Evolutionary conservation across 2,888 invertebrate genomes (phyloP).

Genomic region (Pachymerium ferrugineum): DNA sequence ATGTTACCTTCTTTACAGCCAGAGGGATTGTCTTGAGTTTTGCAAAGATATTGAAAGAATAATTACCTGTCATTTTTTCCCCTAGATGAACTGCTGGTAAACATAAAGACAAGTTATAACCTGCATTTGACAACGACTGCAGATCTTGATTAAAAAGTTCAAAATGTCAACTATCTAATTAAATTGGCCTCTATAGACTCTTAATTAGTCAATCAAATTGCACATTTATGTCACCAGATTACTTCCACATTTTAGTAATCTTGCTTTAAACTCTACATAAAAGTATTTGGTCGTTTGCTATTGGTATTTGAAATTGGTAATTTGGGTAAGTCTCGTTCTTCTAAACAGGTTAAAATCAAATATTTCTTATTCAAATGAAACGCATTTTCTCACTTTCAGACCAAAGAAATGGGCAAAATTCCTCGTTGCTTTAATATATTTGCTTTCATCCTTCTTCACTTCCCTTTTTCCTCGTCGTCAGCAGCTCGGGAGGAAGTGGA

Average conservation of each 20-base stretch:
- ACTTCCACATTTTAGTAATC: no score
- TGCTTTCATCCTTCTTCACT: conserved; percentile 23
- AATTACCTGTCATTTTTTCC: not conserved
- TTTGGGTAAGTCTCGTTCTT: no score
- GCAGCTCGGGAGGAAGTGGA: conserved; percentile 22
- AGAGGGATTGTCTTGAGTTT: no score
- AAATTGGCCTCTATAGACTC: conserved; percentile 1
- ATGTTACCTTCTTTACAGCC: no score
- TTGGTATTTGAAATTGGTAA: no score
- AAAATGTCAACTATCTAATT: conserved; percentile 23
- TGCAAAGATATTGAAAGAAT: no score
- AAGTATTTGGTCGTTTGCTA: no score
- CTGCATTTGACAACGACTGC: not conserved
- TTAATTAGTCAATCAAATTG: conserved; percentile 10
- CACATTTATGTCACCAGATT: not conserved
- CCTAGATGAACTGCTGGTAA: no score
- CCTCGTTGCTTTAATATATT: conserved; percentile 21
- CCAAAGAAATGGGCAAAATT: conserved; percentile 6
- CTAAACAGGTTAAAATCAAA: not conserved
- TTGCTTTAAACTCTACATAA: no score
- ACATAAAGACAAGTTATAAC: not conserved
- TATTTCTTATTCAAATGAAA: conserved; percentile 9
- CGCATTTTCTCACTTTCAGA: conserved; percentile 6
- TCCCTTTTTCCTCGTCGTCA: conserved; percentile 25
- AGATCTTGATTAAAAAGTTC: conserved; percentile 13